phyloP scores from a whole-genome alignment of 1,140 invertebrate species.

The Trichonephila clavata region DNA sequence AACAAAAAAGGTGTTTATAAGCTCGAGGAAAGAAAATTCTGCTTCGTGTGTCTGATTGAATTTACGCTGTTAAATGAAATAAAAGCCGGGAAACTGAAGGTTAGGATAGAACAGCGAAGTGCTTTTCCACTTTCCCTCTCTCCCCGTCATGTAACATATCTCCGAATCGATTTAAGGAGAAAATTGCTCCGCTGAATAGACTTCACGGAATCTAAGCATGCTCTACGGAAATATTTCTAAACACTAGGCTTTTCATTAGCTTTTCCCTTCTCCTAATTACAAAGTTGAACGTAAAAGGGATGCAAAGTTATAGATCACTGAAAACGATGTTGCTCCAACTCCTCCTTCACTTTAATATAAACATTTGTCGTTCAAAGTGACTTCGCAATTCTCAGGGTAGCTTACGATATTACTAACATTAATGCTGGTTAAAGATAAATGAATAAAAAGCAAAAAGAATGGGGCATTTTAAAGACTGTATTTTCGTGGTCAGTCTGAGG shows the following conservation, averaged over 20 bases:
- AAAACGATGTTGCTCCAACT: neutral
- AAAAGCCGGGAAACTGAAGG: constrained; percentile 1
- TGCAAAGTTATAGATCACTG: neutral
- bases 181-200: constrained; percentile 20
- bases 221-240: constrained; percentile 26
- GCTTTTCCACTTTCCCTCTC: neutral
- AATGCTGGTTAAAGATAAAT: neutral
- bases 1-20: constrained; percentile 52
- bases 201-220: constrained; percentile 27
- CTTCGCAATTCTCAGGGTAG: neutral
- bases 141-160: constrained; percentile 22
- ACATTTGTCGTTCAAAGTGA: constrained; percentile 14
- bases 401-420: neutral
- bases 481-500: neutral
- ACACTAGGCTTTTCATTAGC: constrained; percentile 50
- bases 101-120: neutral
- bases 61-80: constrained; percentile 60
- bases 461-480: neutral
- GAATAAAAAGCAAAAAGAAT: neutral
- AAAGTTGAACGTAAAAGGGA: constrained; percentile 34
- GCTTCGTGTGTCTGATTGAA: constrained; percentile 27
- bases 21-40: constrained; percentile 12
- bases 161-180: constrained; percentile 41
- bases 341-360: neutral
- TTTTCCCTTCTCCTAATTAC: constrained; percentile 48